Evolutionary conservation across 2,797 vertebrate species (phyloP).

Genomic region (Pteropus rufus): DNA sequence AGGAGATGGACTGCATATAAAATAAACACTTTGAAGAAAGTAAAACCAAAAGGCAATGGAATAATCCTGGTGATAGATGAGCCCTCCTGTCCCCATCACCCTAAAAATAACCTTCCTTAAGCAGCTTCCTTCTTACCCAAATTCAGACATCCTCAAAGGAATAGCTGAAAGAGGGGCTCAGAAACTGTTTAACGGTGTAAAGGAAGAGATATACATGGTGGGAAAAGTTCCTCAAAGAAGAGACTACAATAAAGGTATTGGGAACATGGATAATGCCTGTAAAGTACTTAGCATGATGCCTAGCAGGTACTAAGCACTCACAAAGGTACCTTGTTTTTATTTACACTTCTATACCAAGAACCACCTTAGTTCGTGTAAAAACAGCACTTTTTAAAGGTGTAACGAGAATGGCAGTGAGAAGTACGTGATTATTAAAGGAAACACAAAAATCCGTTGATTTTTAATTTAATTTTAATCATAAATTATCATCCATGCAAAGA

Average conservation of each 20-base stretch:
- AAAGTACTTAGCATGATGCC: background rate
- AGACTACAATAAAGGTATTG: background rate
- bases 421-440: background rate
- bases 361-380: background rate
- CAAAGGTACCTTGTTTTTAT: background rate
- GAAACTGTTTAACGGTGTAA: background rate
- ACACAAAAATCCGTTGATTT: background rate
- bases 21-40: conserved; percentile 21
- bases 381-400: background rate
- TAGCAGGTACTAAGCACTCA: background rate
- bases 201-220: background rate
- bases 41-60: background rate
- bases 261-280: background rate
- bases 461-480: conserved; percentile 25
- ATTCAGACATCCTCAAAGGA: conserved; percentile 3
- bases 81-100: background rate
- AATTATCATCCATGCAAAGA: background rate
- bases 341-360: background rate
- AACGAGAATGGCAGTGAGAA: background rate
- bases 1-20: background rate
- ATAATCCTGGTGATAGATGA: background rate
- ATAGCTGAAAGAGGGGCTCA: background rate
- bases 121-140: background rate
- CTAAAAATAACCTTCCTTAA: background rate
- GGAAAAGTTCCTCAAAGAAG: background rate